Evolutionary conservation across 1,140 invertebrate species (phyloP), one percentile per base, ranked within the genome.

Genomic region (Drosophila equinoxialis): DNA sequence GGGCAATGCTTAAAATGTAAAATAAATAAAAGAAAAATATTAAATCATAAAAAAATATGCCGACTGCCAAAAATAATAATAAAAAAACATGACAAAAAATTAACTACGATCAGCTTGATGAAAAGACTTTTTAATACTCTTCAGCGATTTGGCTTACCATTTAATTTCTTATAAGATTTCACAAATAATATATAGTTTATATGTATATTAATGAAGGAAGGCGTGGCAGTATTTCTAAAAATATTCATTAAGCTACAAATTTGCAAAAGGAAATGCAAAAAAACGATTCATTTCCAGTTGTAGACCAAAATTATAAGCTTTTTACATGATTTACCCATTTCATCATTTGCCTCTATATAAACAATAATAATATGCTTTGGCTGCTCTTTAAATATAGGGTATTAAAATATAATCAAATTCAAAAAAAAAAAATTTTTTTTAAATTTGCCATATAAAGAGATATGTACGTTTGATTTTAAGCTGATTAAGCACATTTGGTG

Each of bases 1-100:
- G 77, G 64, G 64, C 68, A 84, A 79, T 70, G 63, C 58, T 17
- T 42, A 10, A 72, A 72, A 63, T 58, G 63, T 67, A 41, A 6
- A 71, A 55, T n/a, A 33, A 58, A 65, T 35, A 39, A 65, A 77
- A 51, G 7, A 23, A 5, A 51, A 51, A 23, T 23, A 11, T 4
- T 8, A 48, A 48, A 51, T 11, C 8, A 65, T 26, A 33, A 8
- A 45, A 62, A 80, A 81, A 84, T 77, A 79, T 51, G 77, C 73
- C 64, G 54, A 70, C 62, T 68, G 64, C 39, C 68, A 60, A 68
- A 63, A 45, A 70, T 77, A 58, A 55, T 20, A 59, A 66, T 6
- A 20, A 20, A 48, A 30, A 17, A 14, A 62, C 26, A 54, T 3
- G 42, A 48, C 45, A 48, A 20, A 48, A 45, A 48, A 20, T 45